Conservation (phyloP, 2,888 invertebrate species). For the Sarcophaga subvicina region DNA sequence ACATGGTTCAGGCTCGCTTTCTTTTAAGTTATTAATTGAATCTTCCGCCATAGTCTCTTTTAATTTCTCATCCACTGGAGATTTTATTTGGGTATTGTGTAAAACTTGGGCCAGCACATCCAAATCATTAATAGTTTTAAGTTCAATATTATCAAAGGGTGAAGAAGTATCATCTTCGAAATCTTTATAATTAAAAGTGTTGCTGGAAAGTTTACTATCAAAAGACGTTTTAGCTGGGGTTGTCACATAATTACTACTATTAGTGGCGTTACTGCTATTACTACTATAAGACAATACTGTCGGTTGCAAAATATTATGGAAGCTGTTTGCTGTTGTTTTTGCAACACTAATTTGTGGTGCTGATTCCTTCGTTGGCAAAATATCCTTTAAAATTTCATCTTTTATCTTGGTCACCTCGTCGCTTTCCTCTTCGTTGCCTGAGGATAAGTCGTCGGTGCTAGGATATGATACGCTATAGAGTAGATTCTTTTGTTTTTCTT, state of each 20-base stretch:
- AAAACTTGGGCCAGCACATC: conserved; percentile 93
- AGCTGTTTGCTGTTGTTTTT: conserved; percentile 71
- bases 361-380: conserved; percentile 35
- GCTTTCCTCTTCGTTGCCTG: conserved; percentile 79
- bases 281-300: conserved; percentile 75
- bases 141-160: conserved; percentile 95
- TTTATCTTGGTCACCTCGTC: conserved; percentile 74
- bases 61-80: conserved; percentile 34
- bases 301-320: conserved; percentile 81
- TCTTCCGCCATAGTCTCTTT: background rate
- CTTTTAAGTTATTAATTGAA: background rate
- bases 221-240: conserved; percentile 40
- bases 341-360: conserved; percentile 42
- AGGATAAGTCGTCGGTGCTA: conserved; percentile 85
- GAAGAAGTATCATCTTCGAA: conserved; percentile 96
- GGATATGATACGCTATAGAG: conserved; percentile 85
- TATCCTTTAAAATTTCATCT: conserved; percentile 25
- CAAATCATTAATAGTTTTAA: conserved; percentile 96
- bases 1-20: conserved; percentile 9
- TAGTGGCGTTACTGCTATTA: conserved; percentile 21
- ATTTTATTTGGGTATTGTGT: conserved; percentile 80
- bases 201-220: conserved; percentile 58
- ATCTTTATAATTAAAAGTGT: conserved; percentile 85
- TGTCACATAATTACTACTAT: background rate
- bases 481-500: conserved; percentile 84